Evolutionary conservation across 2,888 invertebrate genomes (phyloP).

Genomic region (Drosophila nr. fundita): DNA sequence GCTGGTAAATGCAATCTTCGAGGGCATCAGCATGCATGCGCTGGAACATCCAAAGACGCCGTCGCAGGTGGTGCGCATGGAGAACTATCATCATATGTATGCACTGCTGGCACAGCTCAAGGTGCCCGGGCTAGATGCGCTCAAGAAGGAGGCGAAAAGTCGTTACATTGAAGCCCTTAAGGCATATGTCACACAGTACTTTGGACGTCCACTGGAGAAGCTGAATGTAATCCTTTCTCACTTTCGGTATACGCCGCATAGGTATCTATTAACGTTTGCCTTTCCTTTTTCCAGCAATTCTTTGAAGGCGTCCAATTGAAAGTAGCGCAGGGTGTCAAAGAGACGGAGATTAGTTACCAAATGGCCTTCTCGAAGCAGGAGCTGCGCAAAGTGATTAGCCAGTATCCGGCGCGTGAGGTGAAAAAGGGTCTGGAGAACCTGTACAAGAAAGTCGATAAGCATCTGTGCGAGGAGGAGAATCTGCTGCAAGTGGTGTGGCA

Average conservation of each 20-base stretch:
- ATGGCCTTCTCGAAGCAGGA: slow-evolving; percentile 98
- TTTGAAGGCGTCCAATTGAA: slow-evolving; percentile 98
- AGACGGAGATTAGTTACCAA: slow-evolving; percentile 98
- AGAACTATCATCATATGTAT: slow-evolving; percentile 98
- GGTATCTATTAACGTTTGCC: background rate
- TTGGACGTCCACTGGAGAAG: slow-evolving; percentile 96
- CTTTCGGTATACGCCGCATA: background rate
- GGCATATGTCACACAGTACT: slow-evolving; percentile 96
- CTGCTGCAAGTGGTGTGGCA: slow-evolving; percentile 98
- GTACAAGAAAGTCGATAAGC: slow-evolving; percentile 98
- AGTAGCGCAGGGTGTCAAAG: slow-evolving; percentile 97
- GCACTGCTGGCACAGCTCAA: slow-evolving; percentile 94
- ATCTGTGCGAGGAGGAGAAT: slow-evolving; percentile 97
- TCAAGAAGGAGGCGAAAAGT: slow-evolving; percentile 95
- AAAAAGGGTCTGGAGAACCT: slow-evolving; percentile 96
- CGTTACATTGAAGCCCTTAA: slow-evolving; percentile 95
- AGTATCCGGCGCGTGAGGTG: slow-evolving; percentile 97
- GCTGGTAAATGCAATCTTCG: slow-evolving; percentile 93
- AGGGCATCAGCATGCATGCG: slow-evolving; percentile 91
- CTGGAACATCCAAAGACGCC: slow-evolving; percentile 96
- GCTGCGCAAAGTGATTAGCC: slow-evolving; percentile 95
- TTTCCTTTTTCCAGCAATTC: slow-evolving; percentile 89
- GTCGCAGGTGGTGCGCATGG: slow-evolving; percentile 95
- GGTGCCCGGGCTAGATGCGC: slow-evolving; percentile 93
- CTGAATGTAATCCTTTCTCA: slow-evolving; percentile 89